Conservation (phyloP, 2,797 vertebrate genomes). For the Staurois parvus region DNA sequence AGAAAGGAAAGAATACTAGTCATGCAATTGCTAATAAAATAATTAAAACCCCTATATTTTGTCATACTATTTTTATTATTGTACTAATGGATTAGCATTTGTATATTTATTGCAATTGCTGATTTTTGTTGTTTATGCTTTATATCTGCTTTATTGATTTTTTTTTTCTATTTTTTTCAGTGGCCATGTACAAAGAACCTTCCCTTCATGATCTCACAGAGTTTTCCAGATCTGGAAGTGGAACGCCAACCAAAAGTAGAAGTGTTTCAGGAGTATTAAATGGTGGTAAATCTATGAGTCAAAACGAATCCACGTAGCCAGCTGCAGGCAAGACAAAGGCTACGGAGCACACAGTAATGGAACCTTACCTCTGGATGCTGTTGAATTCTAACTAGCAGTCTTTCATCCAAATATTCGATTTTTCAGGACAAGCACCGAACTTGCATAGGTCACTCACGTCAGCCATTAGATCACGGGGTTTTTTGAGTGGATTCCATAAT, state of each 20-base stretch:
- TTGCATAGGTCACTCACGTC: conserved; percentile 75
- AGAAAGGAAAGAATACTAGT: too few relatives aligned
- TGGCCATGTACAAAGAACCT: conserved; percentile 99
- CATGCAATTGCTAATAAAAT: neutral
- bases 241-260: conserved; percentile 98
- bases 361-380: conserved; percentile 93
- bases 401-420: conserved; percentile 81
- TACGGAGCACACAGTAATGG: conserved; percentile 75
- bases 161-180: conserved; percentile 70
- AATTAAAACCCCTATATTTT: neutral
- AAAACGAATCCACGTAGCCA: conserved; percentile 98
- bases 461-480: conserved; percentile 78
- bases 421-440: conserved; percentile 81
- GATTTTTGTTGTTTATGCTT: too few relatives aligned
- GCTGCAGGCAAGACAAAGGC: conserved; percentile 76
- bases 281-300: conserved; percentile 97
- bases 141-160: neutral
- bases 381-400: conserved; percentile 88
- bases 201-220: conserved; percentile 98
- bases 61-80: too few relatives aligned
- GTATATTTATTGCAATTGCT: neutral
- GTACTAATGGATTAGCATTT: too few relatives aligned
- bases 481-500: conserved; percentile 75
- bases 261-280: conserved; percentile 96
- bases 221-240: conserved; percentile 97